Evolutionary conservation across 2,113 vertebrate genomes (phyloP).

Genomic region (Gadus macrocephalus): DNA sequence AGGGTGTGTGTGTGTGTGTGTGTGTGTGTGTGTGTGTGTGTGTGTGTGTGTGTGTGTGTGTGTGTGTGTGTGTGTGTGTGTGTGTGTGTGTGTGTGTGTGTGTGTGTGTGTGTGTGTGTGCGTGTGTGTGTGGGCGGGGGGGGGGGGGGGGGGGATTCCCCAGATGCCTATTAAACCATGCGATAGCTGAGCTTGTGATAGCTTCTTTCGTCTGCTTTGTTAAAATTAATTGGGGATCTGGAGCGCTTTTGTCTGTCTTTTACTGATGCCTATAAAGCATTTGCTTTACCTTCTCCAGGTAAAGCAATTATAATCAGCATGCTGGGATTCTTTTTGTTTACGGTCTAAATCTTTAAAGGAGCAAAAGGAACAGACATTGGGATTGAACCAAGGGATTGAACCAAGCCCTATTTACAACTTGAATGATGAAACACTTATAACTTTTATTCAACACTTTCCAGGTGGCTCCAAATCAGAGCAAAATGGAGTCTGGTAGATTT

Average conservation of each 20-base stretch:
- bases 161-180: too few relatives aligned
- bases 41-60: too few relatives aligned
- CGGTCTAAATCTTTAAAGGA: slow-evolving; percentile 36
- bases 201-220: slow-evolving; percentile 49
- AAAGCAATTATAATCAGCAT: slow-evolving; percentile 55
- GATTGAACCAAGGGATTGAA: slow-evolving; percentile 26
- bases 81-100: too few relatives aligned
- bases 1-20: too few relatives aligned
- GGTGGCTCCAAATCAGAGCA: slow-evolving; percentile 12
- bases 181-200: slow-evolving; percentile 39
- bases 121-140: too few relatives aligned
- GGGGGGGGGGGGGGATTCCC: too few relatives aligned
- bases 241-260: slow-evolving; percentile 36
- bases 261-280: slow-evolving; percentile 12
- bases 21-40: too few relatives aligned
- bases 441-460: slow-evolving; percentile 30
- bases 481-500: slow-evolving; percentile 1
- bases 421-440: slow-evolving; percentile 46
- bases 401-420: slow-evolving; percentile 35
- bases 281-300: slow-evolving; percentile 41
- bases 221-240: slow-evolving; percentile 60
- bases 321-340: slow-evolving; percentile 25
- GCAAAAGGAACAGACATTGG: slow-evolving; percentile 15
- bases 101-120: too few relatives aligned
- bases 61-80: too few relatives aligned